Conservation (phyloP, 2,113 vertebrate genomes). For the Channa maculata region DNA sequence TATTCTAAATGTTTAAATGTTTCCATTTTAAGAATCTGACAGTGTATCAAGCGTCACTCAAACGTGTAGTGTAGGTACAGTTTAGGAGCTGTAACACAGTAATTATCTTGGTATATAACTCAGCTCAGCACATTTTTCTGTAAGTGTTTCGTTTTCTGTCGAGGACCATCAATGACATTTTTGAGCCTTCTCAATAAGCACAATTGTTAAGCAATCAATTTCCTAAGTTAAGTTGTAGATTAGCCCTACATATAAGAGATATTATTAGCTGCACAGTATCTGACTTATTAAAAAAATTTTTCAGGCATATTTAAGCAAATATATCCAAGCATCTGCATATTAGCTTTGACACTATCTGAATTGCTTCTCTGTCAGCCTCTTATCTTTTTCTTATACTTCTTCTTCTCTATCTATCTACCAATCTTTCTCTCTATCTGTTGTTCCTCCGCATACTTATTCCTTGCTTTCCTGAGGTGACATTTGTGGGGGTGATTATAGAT, state of each 20-base stretch:
- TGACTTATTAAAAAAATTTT: constrained; percentile 29
- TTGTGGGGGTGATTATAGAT: constrained; percentile 64
- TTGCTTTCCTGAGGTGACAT: constrained; percentile 57
- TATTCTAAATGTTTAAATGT: no score
- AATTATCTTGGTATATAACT: no score
- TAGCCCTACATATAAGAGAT: constrained; percentile 23
- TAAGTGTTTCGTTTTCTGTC: not conserved
- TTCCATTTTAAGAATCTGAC: no score
- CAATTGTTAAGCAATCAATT: constrained; percentile 29
- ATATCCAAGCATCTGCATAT: constrained; percentile 2
- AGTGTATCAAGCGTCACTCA: no score
- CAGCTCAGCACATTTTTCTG: no score
- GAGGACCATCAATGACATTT: constrained; percentile 9
- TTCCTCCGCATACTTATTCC: constrained; percentile 33
- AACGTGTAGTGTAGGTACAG: no score
- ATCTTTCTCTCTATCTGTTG: constrained; percentile 34
- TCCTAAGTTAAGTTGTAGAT: constrained; percentile 10
- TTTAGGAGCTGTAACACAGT: no score
- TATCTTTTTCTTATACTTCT: not conserved
- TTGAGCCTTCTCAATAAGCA: constrained; percentile 33
- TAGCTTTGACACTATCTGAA: constrained; percentile 11
- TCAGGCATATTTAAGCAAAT: constrained; percentile 23
- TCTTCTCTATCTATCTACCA: not conserved
- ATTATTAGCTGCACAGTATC: constrained; percentile 22
- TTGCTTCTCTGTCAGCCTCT: not conserved